Evolutionary conservation across 2,113 vertebrate species (phyloP).

Genomic region (Phaetusa simplex): DNA sequence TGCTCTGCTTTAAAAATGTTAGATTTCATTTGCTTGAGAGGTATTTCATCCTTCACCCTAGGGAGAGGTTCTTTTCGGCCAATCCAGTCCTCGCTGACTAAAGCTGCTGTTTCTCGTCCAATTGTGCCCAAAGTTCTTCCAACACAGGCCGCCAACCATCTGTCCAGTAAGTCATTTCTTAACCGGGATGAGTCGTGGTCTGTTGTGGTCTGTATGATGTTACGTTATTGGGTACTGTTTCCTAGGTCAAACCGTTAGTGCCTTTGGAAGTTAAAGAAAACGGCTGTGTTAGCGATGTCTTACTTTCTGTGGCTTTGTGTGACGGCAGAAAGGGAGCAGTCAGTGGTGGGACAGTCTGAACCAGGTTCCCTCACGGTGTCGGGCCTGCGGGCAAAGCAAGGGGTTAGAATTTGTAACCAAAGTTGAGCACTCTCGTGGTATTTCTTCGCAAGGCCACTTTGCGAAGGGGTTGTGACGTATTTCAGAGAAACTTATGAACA

Average conservation of each 20-base stretch:
- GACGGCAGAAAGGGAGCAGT: not conserved
- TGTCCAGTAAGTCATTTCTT: constrained; percentile 85
- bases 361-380: not conserved
- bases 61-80: constrained; percentile 94
- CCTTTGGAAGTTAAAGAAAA: not conserved
- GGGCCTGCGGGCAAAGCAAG: not conserved
- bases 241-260: not conserved
- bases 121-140: constrained; percentile 84
- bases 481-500: not conserved
- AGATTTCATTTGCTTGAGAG: not conserved
- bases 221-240: not conserved
- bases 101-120: constrained; percentile 82
- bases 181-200: not conserved
- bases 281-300: not conserved
- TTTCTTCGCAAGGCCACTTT: not conserved
- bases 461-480: not conserved
- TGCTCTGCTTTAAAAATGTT: not conserved
- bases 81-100: constrained; percentile 87
- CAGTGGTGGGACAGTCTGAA: not conserved
- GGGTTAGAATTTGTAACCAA: not conserved
- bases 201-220: not conserved
- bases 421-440: not conserved
- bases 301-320: not conserved
- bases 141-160: constrained; percentile 74
- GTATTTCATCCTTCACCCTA: constrained; percentile 23